Conservation (phyloP, 2,113 vertebrate genomes). For the Micronisus gabar region DNA sequence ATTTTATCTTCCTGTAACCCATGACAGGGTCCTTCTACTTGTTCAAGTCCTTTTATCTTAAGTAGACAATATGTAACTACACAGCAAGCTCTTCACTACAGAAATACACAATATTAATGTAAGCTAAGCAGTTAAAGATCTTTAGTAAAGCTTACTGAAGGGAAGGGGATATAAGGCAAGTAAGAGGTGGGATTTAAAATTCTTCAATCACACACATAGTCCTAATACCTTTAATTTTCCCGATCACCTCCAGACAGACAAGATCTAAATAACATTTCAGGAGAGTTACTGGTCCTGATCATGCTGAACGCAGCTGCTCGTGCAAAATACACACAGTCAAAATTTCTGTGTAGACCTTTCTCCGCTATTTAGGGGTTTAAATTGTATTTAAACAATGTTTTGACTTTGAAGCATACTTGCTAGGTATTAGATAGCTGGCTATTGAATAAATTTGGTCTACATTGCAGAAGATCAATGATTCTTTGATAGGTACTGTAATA, state of each 20-base stretch:
- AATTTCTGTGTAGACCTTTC: neutral
- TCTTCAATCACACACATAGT: neutral
- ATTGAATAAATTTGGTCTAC: neutral
- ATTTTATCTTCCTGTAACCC: neutral
- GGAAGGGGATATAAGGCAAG: neutral
- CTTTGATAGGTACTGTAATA: neutral
- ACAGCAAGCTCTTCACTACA: neutral
- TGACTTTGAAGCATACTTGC: neutral
- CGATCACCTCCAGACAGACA: neutral
- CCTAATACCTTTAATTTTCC: constrained; percentile 3
- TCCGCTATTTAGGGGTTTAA: neutral
- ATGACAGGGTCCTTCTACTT: neutral
- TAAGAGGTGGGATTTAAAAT: neutral
- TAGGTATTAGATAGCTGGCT: neutral
- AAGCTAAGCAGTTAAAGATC: neutral
- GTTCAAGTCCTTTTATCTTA: neutral
- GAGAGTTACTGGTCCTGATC: neutral
- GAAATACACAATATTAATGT: neutral
- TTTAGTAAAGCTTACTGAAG: neutral
- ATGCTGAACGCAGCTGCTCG: neutral
- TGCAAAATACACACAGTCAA: neutral
- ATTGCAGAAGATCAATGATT: neutral
- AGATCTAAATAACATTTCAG: neutral
- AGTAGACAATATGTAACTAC: neutral
- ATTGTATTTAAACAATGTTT: neutral